Conservation (phyloP, 2,888 invertebrate genomes). For the Himalopsyche anomala region DNA sequence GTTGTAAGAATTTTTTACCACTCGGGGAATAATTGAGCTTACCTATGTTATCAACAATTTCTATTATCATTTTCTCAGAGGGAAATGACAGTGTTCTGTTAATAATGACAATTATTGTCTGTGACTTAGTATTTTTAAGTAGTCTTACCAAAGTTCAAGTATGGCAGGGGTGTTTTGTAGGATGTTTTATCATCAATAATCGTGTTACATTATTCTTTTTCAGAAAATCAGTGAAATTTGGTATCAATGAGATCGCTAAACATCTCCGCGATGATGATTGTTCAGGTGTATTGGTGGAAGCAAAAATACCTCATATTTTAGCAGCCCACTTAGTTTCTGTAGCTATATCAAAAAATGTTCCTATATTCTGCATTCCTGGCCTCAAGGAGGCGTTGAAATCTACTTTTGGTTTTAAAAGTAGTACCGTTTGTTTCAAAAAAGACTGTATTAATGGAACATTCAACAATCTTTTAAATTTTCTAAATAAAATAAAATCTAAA, state of each 20-base stretch:
- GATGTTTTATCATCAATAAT: too few relatives aligned
- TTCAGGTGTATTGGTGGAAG: slow-evolving; percentile 72
- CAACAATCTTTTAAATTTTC: slow-evolving; percentile 44
- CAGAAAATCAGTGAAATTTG: slow-evolving; percentile 70
- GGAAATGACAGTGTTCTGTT: too few relatives aligned
- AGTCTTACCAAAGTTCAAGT: not conserved
- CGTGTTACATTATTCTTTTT: slow-evolving; percentile 52
- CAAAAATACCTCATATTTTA: slow-evolving; percentile 71
- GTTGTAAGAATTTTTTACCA: too few relatives aligned
- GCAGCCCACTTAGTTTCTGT: slow-evolving; percentile 72
- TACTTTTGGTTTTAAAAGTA: slow-evolving; percentile 73
- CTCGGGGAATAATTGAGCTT: not conserved
- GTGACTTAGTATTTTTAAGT: too few relatives aligned
- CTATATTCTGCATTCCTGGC: slow-evolving; percentile 71
- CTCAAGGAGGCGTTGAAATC: slow-evolving; percentile 69
- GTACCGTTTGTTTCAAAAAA: slow-evolving; percentile 72
- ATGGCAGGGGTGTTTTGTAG: too few relatives aligned
- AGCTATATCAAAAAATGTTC: slow-evolving; percentile 69
- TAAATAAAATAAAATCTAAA: slow-evolving; percentile 54
- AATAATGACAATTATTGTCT: not conserved
- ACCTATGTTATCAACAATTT: too few relatives aligned
- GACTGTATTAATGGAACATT: slow-evolving; percentile 58
- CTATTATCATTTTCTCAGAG: too few relatives aligned
- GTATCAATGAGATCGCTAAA: slow-evolving; percentile 71
- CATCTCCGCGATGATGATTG: slow-evolving; percentile 68